Percentiles rank a stretch among this genome's conserved stretches.
Conservation (phyloP, 2,888 invertebrate genomes). For the Gandaritis pyraliata region DNA sequence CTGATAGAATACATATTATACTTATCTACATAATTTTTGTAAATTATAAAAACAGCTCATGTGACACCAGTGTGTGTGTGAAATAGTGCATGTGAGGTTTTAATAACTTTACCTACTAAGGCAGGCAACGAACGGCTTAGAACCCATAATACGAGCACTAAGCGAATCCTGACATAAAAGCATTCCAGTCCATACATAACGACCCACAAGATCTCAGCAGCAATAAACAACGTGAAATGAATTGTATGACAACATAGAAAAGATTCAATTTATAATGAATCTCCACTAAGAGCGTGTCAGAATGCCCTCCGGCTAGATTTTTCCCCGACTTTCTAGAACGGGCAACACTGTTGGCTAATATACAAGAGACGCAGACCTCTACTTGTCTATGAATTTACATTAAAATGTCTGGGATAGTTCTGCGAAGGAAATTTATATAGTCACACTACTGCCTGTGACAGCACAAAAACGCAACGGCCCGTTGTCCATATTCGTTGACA, state of each 20-base stretch:
- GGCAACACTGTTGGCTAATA: slow-evolving; percentile 7
- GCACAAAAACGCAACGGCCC: slow-evolving; percentile 38
- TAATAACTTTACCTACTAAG: too few relatives aligned
- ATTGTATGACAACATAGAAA: slow-evolving; percentile 2
- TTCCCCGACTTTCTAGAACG: slow-evolving; percentile 23
- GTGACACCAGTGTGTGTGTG: too few relatives aligned
- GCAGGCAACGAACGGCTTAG: too few relatives aligned
- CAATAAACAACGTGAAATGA: slow-evolving; percentile 1
- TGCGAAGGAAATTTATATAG: slow-evolving; percentile 34
- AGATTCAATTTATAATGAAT: slow-evolving; percentile 5
- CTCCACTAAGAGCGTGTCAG: slow-evolving; percentile 11
- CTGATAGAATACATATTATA: too few relatives aligned
- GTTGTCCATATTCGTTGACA: slow-evolving; percentile 38
- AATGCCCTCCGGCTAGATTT: slow-evolving; percentile 27
- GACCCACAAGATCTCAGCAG: slow-evolving; percentile 21
- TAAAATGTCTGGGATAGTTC: slow-evolving; percentile 25
- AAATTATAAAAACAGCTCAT: too few relatives aligned
- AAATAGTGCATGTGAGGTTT: too few relatives aligned
- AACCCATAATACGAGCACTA: slow-evolving; percentile 29
- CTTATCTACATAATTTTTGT: too few relatives aligned
- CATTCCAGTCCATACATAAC: slow-evolving; percentile 23
- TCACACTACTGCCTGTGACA: slow-evolving; percentile 21
- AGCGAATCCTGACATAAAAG: slow-evolving; percentile 8
- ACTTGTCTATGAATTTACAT: slow-evolving; percentile 33
- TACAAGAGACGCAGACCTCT: background rate